Evolutionary conservation across 2,888 invertebrate species (phyloP), one percentile per base, ranked within the genome.

Genomic region (Omphaloscelis lunosa): DNA sequence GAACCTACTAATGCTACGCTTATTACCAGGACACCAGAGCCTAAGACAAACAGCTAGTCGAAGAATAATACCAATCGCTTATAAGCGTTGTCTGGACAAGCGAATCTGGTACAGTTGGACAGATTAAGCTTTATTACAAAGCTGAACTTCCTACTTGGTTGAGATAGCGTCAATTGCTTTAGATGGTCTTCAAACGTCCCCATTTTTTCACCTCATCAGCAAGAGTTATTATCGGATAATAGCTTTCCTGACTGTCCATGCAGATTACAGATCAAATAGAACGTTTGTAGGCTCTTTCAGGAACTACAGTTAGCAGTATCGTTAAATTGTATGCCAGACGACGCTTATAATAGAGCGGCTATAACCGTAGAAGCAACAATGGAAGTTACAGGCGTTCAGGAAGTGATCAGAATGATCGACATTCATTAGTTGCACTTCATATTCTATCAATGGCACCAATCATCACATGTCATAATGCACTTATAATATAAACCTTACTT

Each of bases 401-500:
- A 94, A 93, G 93, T 91, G 88, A 90, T 90, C 91, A 90, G 93
- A 93, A 92, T 90, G 94, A 91, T 92, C 93, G 90, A 91, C 93
- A 91, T 89, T 92, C 91, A 80, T 89, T 90, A 93, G 93, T 94
- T 92, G 93, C 95, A 93, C 93, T 93, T 93, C 95, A 93, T 96
- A 95, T 93, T 91, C 96, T 96, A 96, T 95, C 96, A 96, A 96
- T 96, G 96, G 96, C 96, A 96, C 96, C 96, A 94, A 95, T 95
- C 96, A 96, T 96, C 96, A 96, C 96, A 96, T 95, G 94, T 96
- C 93, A 96, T 94, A 96, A 96, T 95, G 96, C 95, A 94, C 96
- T 95, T 96, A 94, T 90, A 90, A 90, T 91, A 86, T 90, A 90
- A 89, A 87, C 91, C 90, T 92, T 89, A 91, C 94, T 93, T 95